phyloP scores from a whole-genome alignment of 1,140 invertebrate genomes.

The Trissolcus basalis region DNA sequence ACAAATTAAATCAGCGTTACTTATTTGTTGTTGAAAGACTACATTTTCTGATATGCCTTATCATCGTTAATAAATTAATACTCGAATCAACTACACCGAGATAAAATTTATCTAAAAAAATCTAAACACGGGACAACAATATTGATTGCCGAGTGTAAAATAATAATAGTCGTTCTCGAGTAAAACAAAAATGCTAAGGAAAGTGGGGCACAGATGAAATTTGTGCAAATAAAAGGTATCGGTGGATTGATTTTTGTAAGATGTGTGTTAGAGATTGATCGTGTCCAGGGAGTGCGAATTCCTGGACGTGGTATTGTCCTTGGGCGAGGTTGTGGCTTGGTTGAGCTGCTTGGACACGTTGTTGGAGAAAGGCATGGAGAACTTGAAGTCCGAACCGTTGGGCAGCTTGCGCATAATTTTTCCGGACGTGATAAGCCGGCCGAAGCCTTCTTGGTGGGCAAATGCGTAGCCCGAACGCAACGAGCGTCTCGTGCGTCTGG shows the following conservation, averaged over 20 bases:
- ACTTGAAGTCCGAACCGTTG: constrained; percentile 77
- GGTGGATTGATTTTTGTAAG: neutral
- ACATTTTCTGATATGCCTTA: no score
- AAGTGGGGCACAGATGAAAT: no score
- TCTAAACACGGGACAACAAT: no score
- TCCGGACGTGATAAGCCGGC: constrained; percentile 96
- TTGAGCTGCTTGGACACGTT: constrained; percentile 71
- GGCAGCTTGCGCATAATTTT: constrained; percentile 95
- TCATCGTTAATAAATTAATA: no score
- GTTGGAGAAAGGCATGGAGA: constrained; percentile 73
- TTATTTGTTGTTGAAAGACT: no score
- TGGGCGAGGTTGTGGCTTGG: constrained; percentile 72
- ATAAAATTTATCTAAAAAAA: no score
- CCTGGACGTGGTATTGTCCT: constrained; percentile 70
- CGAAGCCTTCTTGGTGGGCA: constrained; percentile 98
- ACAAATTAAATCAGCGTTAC: no score
- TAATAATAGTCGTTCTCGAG: no score
- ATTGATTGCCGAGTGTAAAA: no score
- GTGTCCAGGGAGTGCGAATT: constrained; percentile 81
- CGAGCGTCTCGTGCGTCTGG: constrained; percentile 89
- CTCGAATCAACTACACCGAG: no score
- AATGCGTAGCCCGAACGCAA: constrained; percentile 98
- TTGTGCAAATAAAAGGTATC: no score
- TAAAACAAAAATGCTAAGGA: no score
- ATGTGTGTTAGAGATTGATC: constrained; percentile 76